A percentile compares a stretch with the other conserved stretches of the same genome.
Evolutionary conservation across 2,888 invertebrate genomes (phyloP).

Genomic region (Hirtodrosophila confusa): DNA sequence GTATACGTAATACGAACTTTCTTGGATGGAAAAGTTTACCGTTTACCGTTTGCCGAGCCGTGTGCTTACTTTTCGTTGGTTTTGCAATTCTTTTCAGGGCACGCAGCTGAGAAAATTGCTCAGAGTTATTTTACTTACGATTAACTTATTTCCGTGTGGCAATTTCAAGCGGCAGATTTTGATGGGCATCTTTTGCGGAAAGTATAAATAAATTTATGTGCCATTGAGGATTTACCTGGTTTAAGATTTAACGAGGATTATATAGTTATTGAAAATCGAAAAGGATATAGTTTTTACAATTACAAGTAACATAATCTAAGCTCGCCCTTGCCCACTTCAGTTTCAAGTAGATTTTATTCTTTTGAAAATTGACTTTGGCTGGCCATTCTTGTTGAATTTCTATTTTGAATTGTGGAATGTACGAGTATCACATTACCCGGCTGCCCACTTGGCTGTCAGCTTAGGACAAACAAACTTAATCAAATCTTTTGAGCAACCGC

Average conservation of each 20-base stretch:
- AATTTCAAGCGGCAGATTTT: slow-evolving; percentile 22
- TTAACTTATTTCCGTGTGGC: slow-evolving; percentile 52
- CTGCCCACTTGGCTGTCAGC: slow-evolving; percentile 32
- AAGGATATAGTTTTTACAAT: slow-evolving; percentile 5
- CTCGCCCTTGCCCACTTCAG: not conserved
- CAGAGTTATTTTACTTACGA: slow-evolving; percentile 59
- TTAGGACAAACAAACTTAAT: slow-evolving; percentile 58
- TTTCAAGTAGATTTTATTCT: slow-evolving; percentile 12
- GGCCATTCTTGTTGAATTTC: not conserved
- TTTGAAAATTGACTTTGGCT: not conserved
- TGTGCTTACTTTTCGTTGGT: slow-evolving; percentile 46
- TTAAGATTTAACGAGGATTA: slow-evolving; percentile 23
- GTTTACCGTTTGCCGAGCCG: slow-evolving; percentile 23
- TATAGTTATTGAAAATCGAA: slow-evolving; percentile 10
- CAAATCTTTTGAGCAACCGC: slow-evolving; percentile 68
- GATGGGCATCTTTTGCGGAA: slow-evolving; percentile 2
- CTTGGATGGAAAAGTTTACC: slow-evolving; percentile 38
- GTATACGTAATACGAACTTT: slow-evolving; percentile 52
- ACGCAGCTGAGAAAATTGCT: slow-evolving; percentile 35
- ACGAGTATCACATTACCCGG: slow-evolving; percentile 28
- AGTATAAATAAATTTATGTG: slow-evolving; percentile 4
- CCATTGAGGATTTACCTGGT: too few relatives aligned
- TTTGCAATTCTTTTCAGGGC: slow-evolving; percentile 9
- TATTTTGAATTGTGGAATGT: slow-evolving; percentile 24
- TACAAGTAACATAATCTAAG: not conserved